phyloP scores from a whole-genome alignment of 1,140 invertebrate species.

The Steinernema feltiae region DNA sequence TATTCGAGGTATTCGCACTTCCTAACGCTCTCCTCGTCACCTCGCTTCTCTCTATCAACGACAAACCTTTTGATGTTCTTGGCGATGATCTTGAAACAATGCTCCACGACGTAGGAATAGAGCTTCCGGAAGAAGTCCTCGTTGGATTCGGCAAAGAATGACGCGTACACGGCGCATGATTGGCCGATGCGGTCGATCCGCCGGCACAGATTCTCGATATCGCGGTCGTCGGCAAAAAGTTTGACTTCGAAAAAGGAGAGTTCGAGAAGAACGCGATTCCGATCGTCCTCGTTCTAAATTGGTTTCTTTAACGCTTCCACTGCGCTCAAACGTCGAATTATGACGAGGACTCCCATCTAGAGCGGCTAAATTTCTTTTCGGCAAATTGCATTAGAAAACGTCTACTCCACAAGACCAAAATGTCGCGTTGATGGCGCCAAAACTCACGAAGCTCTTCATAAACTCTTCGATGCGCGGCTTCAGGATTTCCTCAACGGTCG shows the following conservation, averaged over 20 bases:
- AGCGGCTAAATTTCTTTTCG: too few relatives aligned
- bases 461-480: background rate
- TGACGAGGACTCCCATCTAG: too few relatives aligned
- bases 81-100: background rate
- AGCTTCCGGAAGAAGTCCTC: slow-evolving; percentile 5
- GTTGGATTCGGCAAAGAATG: background rate
- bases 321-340: too few relatives aligned
- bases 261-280: background rate
- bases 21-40: background rate
- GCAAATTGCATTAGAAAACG: background rate
- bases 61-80: background rate
- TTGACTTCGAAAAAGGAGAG: background rate
- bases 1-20: background rate
- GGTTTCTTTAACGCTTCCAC: background rate
- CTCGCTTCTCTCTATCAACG: background rate
- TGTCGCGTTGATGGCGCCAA: background rate
- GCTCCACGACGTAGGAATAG: background rate
- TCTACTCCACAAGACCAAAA: background rate
- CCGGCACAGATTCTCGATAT: background rate
- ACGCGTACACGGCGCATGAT: background rate
- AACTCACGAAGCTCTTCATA: background rate
- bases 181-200: background rate
- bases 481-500: background rate
- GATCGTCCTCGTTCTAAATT: background rate
- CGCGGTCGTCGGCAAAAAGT: background rate